Evolutionary conservation across 92 coral and sea anemone genomes (phyloP), one percentile per base, ranked within the genome.

Genomic region (Phenganax marumi): DNA sequence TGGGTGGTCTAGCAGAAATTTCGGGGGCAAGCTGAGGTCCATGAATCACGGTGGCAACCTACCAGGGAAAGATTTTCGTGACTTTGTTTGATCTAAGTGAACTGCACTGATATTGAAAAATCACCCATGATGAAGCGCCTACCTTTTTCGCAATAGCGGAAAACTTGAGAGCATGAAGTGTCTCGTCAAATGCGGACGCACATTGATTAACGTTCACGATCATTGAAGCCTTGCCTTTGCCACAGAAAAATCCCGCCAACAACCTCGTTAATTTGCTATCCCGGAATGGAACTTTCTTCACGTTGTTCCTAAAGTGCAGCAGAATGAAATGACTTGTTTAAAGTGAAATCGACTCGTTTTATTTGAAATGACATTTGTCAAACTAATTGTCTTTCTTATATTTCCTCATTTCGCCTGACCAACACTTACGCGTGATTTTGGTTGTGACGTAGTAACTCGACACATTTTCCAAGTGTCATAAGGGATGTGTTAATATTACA

Each of bases 101-200:
- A n/a, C 10, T 56, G 63, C 17, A 56, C 7, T 14, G 17, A 56
- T 14, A 56, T 33, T 33, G 43, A 33, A 33, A 33, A 33, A 33
- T 33, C 43, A 33, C 43, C 2, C 43, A 33, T 0, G 43, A 33
- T 33, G 43, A 33, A 33, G 43, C 0, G 43, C 43, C 43, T 87
- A 95, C 98, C 93, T 95, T 90, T 83, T 89, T 90, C 19, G 98
- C 98, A 46, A 90, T 95, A 5, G 97, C 98, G 24, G 98, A 90
- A 72, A 95, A 92, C 86, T 92, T 95, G 73, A 95, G 75, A 12
- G 90, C 95, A 12, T 92, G 97, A 50, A 88, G 88, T 0, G 98
- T 95, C 78, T 95, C 97, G 55, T 95, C 97, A 68, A 90, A 95
- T 56, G 87, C 87, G 3, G 93, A 85, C 1, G 98, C 91, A 73